phyloP scores from a whole-genome alignment of 2,113 vertebrate genomes.

The Bubo bubo region DNA sequence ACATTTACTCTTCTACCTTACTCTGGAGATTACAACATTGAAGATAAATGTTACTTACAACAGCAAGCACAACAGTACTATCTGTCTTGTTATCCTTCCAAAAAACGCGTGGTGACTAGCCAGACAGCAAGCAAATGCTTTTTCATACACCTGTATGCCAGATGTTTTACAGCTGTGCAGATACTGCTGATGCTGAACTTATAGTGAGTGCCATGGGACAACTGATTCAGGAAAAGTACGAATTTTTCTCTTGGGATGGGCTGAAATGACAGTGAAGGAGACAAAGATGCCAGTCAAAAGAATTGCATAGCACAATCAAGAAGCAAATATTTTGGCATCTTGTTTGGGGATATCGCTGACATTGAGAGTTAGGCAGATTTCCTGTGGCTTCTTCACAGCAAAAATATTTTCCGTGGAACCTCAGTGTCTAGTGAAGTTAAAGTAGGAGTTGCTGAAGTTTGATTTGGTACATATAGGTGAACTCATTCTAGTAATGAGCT shows the following conservation, averaged over 20 bases:
- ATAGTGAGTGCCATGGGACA: neutral
- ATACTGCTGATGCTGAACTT: neutral
- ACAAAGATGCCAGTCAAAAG: neutral
- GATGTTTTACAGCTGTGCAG: slow-evolving; percentile 33
- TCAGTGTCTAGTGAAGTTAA: neutral
- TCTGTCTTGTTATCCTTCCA: slow-evolving; percentile 12
- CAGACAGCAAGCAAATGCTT: slow-evolving; percentile 38
- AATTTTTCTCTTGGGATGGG: neutral
- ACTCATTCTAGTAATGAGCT: neutral
- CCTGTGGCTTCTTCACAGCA: neutral
- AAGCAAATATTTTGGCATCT: neutral
- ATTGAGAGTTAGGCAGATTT: neutral
- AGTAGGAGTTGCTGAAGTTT: neutral
- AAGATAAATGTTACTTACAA: neutral
- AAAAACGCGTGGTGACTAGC: slow-evolving; percentile 1
- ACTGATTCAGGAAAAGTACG: neutral
- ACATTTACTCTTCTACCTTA: neutral
- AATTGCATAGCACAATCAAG: neutral
- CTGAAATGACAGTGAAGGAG: neutral
- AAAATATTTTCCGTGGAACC: neutral
- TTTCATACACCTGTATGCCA: slow-evolving; percentile 46
- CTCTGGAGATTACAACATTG: neutral
- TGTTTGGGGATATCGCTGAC: neutral
- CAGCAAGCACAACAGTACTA: neutral
- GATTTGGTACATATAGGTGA: neutral